These are phyloP conservation scores for Nycticorax nycticorax DNA, from an alignment of 2,113 vertebrate species.

Conservation along the genomic window DNA sequence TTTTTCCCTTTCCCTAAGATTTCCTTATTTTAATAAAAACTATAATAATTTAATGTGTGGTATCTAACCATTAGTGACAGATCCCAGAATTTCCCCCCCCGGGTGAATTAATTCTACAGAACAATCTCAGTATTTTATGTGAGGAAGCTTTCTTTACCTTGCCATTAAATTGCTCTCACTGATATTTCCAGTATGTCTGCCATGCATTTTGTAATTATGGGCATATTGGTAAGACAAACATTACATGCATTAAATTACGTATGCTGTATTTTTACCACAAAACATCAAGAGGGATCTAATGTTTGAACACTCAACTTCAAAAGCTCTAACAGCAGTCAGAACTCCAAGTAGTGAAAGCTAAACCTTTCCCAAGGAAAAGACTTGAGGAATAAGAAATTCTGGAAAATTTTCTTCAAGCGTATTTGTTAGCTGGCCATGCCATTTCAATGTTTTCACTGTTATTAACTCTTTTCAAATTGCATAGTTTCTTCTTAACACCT, in stretches of 20 bases:
- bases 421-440: not conserved
- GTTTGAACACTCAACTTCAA: not conserved
- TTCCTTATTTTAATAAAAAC: not conserved
- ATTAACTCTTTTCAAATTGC: not conserved
- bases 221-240: not conserved
- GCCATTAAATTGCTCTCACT: not conserved
- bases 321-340: not conserved
- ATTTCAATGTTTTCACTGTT: not conserved
- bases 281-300: not conserved
- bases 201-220: not conserved
- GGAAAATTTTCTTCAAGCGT: not conserved
- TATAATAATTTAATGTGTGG: not conserved
- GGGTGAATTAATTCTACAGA: not conserved
- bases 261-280: not conserved
- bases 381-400: not conserved
- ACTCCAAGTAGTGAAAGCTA: not conserved
- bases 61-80: not conserved
- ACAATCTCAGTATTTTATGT: not conserved
- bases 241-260: not conserved
- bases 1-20: not conserved
- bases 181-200: not conserved
- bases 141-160: not conserved
- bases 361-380: not conserved
- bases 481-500: not conserved
- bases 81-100: not conserved